Conservation (phyloP, 1,140 invertebrate genomes). For the Pristionchus pacificus region DNA sequence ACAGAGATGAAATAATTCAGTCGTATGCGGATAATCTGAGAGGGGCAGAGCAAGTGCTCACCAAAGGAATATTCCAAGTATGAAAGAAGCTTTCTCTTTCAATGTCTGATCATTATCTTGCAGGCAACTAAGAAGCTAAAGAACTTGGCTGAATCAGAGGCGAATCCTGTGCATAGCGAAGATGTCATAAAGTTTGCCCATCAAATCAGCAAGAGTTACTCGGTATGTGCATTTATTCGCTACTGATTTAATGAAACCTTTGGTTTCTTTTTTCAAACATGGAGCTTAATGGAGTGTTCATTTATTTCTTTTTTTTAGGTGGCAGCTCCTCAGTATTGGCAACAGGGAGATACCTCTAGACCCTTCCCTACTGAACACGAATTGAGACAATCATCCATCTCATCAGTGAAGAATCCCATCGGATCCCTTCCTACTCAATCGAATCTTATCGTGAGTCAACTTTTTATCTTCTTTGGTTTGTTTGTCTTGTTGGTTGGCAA, state of each 20-base stretch:
- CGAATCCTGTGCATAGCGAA: constrained; percentile 20
- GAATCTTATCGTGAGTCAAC: no score
- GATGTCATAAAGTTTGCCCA: constrained; percentile 23
- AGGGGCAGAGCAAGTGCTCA: constrained; percentile 11
- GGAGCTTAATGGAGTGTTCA: neutral
- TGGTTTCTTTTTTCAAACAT: constrained; percentile 15
- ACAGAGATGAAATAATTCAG: constrained; percentile 19
- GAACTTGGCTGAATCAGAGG: constrained; percentile 10
- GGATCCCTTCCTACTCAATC: no score
- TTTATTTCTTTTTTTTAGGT: constrained; percentile 1
- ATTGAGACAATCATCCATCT: no score
- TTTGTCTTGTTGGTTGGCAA: no score
- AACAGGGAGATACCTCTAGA: constrained; percentile 13
- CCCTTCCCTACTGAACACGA: constrained; percentile 27
- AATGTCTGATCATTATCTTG: neutral
- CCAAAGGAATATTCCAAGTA: constrained; percentile 16
- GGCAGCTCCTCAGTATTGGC: neutral
- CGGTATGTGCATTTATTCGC: constrained; percentile 12
- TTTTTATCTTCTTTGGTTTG: no score
- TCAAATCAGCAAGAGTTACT: constrained; percentile 25
- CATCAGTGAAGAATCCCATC: no score
- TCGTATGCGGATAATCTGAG: constrained; percentile 11
- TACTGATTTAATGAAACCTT: no score
- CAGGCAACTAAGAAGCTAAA: constrained; percentile 16
- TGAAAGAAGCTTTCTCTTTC: neutral